Percentiles rank a stretch among this genome's conserved stretches.
These are phyloP conservation scores for Orcinus orca DNA, from an alignment of 2,113 vertebrate species.

Conservation along the genomic window DNA sequence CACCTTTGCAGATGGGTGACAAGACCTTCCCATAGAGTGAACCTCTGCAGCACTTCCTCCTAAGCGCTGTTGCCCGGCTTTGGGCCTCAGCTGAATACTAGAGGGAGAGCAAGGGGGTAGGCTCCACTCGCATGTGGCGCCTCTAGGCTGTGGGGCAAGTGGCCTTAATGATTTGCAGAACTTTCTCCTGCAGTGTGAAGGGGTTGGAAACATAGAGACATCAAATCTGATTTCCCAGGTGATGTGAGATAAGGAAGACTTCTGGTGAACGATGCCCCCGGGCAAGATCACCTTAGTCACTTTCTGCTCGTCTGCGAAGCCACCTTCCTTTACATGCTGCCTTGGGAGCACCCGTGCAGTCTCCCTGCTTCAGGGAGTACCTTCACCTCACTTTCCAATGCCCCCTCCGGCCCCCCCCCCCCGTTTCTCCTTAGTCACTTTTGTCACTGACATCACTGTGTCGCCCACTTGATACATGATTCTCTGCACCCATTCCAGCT, in stretches of 20 bases:
- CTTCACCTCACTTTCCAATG: background rate
- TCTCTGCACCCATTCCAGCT: background rate
- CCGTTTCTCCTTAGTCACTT: background rate
- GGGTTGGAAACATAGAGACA: background rate
- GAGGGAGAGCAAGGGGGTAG: background rate
- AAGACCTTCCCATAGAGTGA: slow-evolving; percentile 6
- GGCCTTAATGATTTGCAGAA: background rate
- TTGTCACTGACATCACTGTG: background rate
- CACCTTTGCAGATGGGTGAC: slow-evolving; percentile 5
- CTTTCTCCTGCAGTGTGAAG: background rate
- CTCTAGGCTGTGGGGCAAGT: background rate
- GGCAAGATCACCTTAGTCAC: background rate
- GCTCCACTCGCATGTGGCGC: background rate
- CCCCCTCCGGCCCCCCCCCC: fast-evolving
- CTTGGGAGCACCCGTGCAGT: background rate
- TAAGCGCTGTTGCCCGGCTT: background rate
- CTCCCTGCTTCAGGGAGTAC: background rate
- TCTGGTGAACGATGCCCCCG: background rate
- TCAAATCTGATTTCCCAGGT: background rate
- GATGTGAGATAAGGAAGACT: background rate
- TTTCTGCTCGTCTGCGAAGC: background rate
- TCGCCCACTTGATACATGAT: background rate
- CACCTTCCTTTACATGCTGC: background rate
- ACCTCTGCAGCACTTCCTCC: slow-evolving; percentile 11
- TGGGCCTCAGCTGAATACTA: background rate